Evolutionary conservation across 2,888 invertebrate species (phyloP), one percentile per base, ranked within the genome.

Genomic region (Nysson spinosus): DNA sequence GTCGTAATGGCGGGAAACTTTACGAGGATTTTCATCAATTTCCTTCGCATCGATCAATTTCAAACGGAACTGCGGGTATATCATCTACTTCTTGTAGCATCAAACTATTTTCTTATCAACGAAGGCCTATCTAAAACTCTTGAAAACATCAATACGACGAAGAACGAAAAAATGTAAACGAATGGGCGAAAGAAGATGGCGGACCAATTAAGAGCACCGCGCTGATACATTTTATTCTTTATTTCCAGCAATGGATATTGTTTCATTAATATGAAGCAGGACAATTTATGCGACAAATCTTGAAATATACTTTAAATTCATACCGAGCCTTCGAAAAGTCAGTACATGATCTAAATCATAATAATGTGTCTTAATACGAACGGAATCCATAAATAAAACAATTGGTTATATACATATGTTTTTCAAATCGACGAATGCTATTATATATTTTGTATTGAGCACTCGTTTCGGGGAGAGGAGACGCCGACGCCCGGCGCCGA

Each of bases 361-460:
- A 5, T 22, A 39, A 34, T 46, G 30, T 32, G 40, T 22, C 40
- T 51, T 49, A 56, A 68, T 52, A 47, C 34, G 32, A 24, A 58
- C 66, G 67, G 66, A 68, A 79, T 79, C 76, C 77, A 80, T 77
- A 82, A 82, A 83, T 81, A 83, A 83, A 82, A 83, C 82, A 82
- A 82, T 83, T 78, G 78, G 71, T 71, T 75, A 80, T 78, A 79
- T 80, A 81, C 79, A 79, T 81, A 76, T 82, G 74, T 84, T 82
- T 83, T 84, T 83, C 78, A 82, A 82, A 83, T 83, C 84, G 83
- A 84, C 84, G 83, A 84, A 84, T 83, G 83, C 81, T 81, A 85
- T 84, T 83, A 84, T 82, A 84, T 83, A 85, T 85, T 83, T 85
- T 83, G 82, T 83, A 85, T 85, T 82, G 84, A 83, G 84, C 83